phyloP scores from a whole-genome alignment of 2,113 vertebrate genomes.

The Takifugu bimaculatus region DNA sequence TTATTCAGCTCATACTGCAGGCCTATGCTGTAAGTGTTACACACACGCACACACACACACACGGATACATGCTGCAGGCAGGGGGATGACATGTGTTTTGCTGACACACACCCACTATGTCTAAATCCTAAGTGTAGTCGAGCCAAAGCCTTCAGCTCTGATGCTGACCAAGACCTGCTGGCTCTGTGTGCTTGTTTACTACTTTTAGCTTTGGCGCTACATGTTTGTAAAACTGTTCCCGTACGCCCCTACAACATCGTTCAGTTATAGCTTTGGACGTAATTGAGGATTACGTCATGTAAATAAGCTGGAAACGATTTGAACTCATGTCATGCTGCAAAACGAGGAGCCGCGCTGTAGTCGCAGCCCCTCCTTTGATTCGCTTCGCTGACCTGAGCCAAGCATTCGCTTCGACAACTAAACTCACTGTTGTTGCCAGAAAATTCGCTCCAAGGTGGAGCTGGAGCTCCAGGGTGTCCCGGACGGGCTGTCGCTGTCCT shows the following conservation, averaged over 20 bases:
- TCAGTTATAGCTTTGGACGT: background rate
- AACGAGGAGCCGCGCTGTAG: no score
- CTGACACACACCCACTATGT: conserved; percentile 45
- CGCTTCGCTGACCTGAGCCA: no score
- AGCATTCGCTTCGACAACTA: no score
- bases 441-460: conserved; percentile 95
- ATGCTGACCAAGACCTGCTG: conserved; percentile 36
- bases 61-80: conserved; percentile 21
- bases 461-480: conserved; percentile 89
- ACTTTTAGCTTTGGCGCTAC: background rate
- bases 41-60: conserved; percentile 27
- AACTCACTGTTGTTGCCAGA: conserved; percentile 65
- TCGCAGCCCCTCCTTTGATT: no score
- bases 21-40: conserved; percentile 84
- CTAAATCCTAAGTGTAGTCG: conserved; percentile 34
- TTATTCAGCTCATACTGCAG: conserved; percentile 91
- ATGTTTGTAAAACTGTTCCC: no score
- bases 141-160: conserved; percentile 30
- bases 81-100: conserved; percentile 51
- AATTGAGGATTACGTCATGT: background rate
- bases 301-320: background rate
- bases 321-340: background rate
- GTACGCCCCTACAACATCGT: background rate
- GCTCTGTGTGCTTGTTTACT: conserved; percentile 2
- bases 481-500: conserved; percentile 87